Base-by-base conservation (phyloP, 2,113 vertebrate species). In the Marcusenius ussheri region DNA sequence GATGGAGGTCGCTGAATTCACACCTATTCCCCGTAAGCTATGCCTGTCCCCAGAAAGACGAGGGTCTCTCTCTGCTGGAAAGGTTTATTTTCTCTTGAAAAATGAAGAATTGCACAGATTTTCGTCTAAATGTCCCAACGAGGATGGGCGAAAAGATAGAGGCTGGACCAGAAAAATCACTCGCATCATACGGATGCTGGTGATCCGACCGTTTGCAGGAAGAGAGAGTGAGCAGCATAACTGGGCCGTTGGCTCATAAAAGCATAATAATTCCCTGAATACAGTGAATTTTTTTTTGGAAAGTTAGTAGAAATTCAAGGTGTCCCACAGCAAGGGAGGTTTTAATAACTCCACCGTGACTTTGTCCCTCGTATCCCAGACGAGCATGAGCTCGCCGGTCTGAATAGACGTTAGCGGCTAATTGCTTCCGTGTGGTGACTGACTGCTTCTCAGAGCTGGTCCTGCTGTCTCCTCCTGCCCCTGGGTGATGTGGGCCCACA, bases 281-380 rank as follows among this genome's bases (percentile, higher is more conserved):
- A 42, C 11, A 39, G 70, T 39, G n/a, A 77, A 5, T 39, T 39
- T 66, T 77, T 70, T 77, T 77, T 80, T 80, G 17, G 1, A 39
- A 80, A 80, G 74, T 80, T 80, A 42, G 74, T 42, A 35, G 39
- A 80, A 86, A 86, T 84, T 49, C 83, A 86, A 86, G 83, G 83
- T 47, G 31, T 80, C 74, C 35, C 35, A 42, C 74, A 80, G 74
- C 62, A 70, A 70, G 62, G 62, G 62, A 70, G 10, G 62, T 35
- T 80, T 80, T 80, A 80, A 80, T 35, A 80, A 80, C 74, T 39
- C 74, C 35, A 17, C 74, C 74, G 19, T 80, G 74, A 42, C 74
- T 77, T 39, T 77, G 70, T 39, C 70, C 31, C 31, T 17, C 9
- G 17, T 42, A 39, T 39, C 74, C 74, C 74, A 80, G 35, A 42